A percentile compares a stretch with the other conserved stretches of the same genome.
phyloP scores from a whole-genome alignment of 2,113 vertebrate genomes.

The Catharus fuscescens region DNA sequence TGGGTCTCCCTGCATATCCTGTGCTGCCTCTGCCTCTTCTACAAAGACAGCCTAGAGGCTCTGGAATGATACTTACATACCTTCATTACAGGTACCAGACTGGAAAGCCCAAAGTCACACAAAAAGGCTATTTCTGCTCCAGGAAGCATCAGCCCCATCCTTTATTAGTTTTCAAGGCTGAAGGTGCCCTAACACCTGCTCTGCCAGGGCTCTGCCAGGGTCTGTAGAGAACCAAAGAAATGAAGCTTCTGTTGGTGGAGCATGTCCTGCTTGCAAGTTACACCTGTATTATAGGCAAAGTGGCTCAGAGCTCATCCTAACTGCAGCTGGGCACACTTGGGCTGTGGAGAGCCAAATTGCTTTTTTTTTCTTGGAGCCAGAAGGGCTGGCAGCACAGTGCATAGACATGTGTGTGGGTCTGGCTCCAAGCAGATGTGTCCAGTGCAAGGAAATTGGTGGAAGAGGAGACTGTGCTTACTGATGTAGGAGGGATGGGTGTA shows the following conservation, averaged over 20 bases:
- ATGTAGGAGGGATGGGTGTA: background rate
- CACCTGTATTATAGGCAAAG: background rate
- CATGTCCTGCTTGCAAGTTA: background rate
- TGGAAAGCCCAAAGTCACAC: background rate
- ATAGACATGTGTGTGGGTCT: accelerated
- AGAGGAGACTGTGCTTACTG: background rate
- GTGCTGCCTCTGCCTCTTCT: background rate
- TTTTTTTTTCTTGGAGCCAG: background rate
- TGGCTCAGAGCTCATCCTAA: background rate
- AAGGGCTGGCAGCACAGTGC: background rate
- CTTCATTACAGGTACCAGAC: background rate
- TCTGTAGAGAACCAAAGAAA: background rate
- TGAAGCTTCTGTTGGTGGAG: background rate
- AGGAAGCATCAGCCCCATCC: background rate
- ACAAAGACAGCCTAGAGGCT: background rate
- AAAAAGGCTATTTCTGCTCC: background rate
- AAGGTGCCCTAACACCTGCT: background rate
- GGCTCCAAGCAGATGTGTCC: background rate
- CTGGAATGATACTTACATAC: background rate
- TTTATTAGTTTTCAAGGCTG: background rate
- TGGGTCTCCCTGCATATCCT: background rate
- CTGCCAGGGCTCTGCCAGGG: background rate
- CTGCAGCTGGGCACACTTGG: background rate
- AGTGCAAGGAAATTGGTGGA: background rate
- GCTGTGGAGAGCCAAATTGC: background rate